Evolutionary conservation across 2,888 invertebrate species (phyloP).

Genomic region (Heliconius ethilla): DNA sequence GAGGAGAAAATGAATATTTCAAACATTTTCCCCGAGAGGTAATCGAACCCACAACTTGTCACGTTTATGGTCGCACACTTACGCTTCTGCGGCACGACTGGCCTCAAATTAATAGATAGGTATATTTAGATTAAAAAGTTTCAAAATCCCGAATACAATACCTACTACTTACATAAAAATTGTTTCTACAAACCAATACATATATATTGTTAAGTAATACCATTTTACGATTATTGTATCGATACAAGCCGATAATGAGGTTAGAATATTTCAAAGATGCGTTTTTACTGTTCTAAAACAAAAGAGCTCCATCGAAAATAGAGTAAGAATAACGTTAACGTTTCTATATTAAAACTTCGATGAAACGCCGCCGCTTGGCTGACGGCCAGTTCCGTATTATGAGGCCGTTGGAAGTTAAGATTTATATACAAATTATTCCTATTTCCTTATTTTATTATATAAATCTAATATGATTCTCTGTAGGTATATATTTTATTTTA

Average conservation of each 20-base stretch:
- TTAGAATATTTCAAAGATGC: slow-evolving; percentile 35
- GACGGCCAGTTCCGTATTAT: slow-evolving; percentile 58
- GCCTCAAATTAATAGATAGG: neutral
- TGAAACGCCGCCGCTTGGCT: slow-evolving; percentile 59
- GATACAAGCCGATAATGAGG: slow-evolving; percentile 34
- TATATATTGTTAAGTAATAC: slow-evolving; percentile 33
- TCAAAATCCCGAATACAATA: neutral
- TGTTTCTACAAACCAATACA: slow-evolving; percentile 24
- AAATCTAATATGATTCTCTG: neutral
- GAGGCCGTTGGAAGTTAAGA: slow-evolving; percentile 20
- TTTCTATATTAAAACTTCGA: slow-evolving; percentile 68
- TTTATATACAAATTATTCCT: slow-evolving; percentile 3
- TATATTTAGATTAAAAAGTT: neutral
- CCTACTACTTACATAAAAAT: slow-evolving; percentile 11
- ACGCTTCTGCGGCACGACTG: too few species aligned
- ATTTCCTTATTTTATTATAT: slow-evolving; percentile 4
- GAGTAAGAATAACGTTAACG: slow-evolving; percentile 68
- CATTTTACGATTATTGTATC: slow-evolving; percentile 41
- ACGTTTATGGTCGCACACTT: too few species aligned
- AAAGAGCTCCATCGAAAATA: slow-evolving; percentile 68
- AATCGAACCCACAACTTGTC: too few species aligned
- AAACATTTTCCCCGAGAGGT: too few species aligned
- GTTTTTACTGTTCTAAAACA: slow-evolving; percentile 55
- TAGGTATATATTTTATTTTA: neutral
- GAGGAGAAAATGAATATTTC: too few species aligned